Percentiles rank a stretch among this genome's conserved stretches.
Conservation (phyloP, 2,888 invertebrate species). For the Adela reaumurella region DNA sequence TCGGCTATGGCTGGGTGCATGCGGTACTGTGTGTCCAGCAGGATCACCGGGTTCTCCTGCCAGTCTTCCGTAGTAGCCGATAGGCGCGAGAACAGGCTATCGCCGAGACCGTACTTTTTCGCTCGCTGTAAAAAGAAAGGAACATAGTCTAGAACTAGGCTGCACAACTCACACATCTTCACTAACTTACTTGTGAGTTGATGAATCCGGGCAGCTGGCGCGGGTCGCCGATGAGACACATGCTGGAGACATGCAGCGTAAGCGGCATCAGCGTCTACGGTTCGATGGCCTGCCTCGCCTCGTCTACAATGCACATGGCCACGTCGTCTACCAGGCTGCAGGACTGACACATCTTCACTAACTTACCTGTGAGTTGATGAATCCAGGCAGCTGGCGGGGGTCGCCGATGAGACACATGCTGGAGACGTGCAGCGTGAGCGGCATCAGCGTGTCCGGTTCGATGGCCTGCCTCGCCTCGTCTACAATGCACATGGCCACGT, state of each 20-base stretch:
- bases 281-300: too few relatives aligned
- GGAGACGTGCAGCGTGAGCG: conserved; percentile 69
- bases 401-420: conserved; percentile 83
- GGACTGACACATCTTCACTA: too few relatives aligned
- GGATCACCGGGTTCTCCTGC: conserved; percentile 38
- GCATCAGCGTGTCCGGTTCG: conserved; percentile 79
- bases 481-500: conserved; percentile 67
- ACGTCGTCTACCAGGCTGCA: too few relatives aligned
- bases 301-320: too few relatives aligned
- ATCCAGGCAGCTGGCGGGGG: conserved; percentile 80
- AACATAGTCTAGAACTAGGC: too few relatives aligned
- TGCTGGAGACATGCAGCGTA: too few relatives aligned
- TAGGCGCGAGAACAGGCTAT: conserved; percentile 76
- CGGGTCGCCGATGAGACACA: too few relatives aligned
- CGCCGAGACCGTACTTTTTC: conserved; percentile 63
- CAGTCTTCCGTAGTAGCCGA: conserved; percentile 52
- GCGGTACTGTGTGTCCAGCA: conserved; percentile 72
- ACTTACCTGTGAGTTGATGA: conserved; percentile 73
- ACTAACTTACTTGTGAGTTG: too few relatives aligned
- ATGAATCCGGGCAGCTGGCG: too few relatives aligned
- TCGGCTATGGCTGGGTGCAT: conserved; percentile 79
- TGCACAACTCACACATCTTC: too few relatives aligned
- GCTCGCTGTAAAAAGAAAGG: conserved; percentile 72
- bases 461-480: conserved; percentile 87
- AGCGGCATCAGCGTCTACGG: too few relatives aligned